Percentiles rank a stretch among this genome's conserved stretches.
These are phyloP conservation scores for Amphipyra tragopoginis DNA, from an alignment of 2,888 invertebrate genomes.

Conservation along the genomic window DNA sequence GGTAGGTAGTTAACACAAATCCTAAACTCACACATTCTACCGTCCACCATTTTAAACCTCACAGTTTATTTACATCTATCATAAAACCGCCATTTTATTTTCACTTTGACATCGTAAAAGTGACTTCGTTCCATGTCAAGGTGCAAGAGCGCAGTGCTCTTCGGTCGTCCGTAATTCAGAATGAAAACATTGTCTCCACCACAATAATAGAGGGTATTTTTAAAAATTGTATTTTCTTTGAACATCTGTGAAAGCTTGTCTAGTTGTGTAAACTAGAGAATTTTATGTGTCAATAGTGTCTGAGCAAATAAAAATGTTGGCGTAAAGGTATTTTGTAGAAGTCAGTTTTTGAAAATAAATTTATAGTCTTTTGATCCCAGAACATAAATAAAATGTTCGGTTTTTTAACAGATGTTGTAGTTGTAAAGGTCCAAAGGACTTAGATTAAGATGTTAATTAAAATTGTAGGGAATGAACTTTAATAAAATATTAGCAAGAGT, in stretches of 20 bases:
- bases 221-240: constrained; percentile 34
- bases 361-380: neutral
- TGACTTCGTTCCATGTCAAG: constrained; percentile 39
- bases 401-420: neutral
- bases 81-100: constrained; percentile 55
- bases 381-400: neutral
- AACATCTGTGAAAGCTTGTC: constrained; percentile 22
- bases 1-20: constrained; percentile 21
- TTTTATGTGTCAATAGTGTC: constrained; percentile 26
- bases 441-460: no score
- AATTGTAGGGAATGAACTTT: no score
- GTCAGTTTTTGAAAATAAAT: constrained; percentile 5
- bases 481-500: no score
- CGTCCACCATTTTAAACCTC: constrained; percentile 26
- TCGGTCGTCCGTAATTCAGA: constrained; percentile 32
- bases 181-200: constrained; percentile 50
- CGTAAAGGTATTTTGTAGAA: constrained; percentile 5
- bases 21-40: constrained; percentile 9
- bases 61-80: constrained; percentile 39
- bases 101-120: constrained; percentile 57
- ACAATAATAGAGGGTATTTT: constrained; percentile 39
- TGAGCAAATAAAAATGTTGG: constrained; percentile 26
- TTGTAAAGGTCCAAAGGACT: no score
- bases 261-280: constrained; percentile 16
- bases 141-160: constrained; percentile 53